Conservation (phyloP, 2,797 vertebrate species). For the Acipenser transmontanus region DNA sequence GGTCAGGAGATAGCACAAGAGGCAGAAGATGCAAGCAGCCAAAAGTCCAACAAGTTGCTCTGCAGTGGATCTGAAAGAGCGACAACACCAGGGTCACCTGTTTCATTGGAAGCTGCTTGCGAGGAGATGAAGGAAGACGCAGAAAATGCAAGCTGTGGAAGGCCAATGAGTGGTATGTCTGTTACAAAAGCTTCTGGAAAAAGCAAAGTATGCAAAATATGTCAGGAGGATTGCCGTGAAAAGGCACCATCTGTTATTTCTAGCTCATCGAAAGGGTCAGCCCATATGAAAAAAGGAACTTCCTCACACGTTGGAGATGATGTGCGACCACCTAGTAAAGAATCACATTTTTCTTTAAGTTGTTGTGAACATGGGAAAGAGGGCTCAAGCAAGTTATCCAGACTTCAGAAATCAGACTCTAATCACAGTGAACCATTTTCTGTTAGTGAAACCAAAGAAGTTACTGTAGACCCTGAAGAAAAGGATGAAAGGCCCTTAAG, state of each 20-base stretch:
- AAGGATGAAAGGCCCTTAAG: conserved; percentile 29
- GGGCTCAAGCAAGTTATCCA: conserved; percentile 3
- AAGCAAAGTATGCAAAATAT: conserved; percentile 18
- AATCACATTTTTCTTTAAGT: conserved; percentile 29
- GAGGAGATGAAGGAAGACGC: no score
- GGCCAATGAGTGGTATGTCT: no score
- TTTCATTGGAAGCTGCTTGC: no score
- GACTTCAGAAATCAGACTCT: conserved; percentile 24
- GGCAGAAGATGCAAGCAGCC: no score
- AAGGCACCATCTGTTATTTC: conserved; percentile 43
- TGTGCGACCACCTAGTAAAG: conserved; percentile 23
- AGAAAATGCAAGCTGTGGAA: no score
- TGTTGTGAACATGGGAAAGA: conserved; percentile 23
- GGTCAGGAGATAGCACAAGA: no score
- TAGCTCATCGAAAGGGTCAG: conserved; percentile 32
- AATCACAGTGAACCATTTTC: conserved; percentile 31
- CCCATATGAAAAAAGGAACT: conserved; percentile 18
- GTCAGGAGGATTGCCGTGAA: conserved; percentile 4
- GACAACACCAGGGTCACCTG: no score
- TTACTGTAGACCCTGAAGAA: conserved; percentile 9
- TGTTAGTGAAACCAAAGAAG: conserved; percentile 21
- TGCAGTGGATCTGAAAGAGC: no score
- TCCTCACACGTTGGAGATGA: conserved; percentile 28
- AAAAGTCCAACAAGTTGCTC: no score
- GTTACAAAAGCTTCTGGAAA: background rate